These are phyloP conservation scores for Apistogramma diplotaenia DNA, from an alignment of 2,113 vertebrate species.

Conservation along the genomic window DNA sequence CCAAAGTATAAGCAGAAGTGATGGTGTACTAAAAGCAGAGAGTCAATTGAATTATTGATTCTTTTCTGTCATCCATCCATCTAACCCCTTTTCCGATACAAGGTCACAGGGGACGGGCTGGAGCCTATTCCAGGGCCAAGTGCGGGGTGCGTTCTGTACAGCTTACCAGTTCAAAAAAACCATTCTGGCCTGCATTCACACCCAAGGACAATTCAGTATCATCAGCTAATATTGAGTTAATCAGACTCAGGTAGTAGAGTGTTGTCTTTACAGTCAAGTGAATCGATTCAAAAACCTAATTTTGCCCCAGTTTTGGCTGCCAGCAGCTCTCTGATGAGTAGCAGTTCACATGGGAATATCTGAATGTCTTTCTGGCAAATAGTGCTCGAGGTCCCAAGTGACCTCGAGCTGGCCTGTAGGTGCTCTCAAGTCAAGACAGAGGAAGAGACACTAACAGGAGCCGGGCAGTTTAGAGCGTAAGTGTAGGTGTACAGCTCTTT, in stretches of 20 bases:
- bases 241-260: not conserved
- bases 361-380: not conserved
- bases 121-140: not conserved
- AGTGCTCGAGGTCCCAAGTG: not conserved
- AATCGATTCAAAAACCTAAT: not conserved
- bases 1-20: not conserved
- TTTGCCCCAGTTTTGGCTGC: not conserved
- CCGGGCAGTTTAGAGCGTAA: not conserved
- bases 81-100: not conserved
- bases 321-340: not conserved
- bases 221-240: no score
- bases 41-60: not conserved
- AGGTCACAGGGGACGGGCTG: no score
- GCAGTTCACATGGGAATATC: not conserved
- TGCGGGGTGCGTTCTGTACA: not conserved
- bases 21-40: not conserved
- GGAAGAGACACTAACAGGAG: constrained; percentile 1
- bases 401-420: not conserved
- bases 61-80: not conserved
- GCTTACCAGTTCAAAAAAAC: not conserved
- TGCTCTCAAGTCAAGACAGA: not conserved
- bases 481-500: not conserved
- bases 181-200: not conserved
- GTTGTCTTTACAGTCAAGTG: not conserved
- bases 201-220: not conserved